Evolutionary conservation across 2,888 invertebrate species (phyloP), one percentile per base, ranked within the genome.

Genomic region (Notodonta dromedarius): DNA sequence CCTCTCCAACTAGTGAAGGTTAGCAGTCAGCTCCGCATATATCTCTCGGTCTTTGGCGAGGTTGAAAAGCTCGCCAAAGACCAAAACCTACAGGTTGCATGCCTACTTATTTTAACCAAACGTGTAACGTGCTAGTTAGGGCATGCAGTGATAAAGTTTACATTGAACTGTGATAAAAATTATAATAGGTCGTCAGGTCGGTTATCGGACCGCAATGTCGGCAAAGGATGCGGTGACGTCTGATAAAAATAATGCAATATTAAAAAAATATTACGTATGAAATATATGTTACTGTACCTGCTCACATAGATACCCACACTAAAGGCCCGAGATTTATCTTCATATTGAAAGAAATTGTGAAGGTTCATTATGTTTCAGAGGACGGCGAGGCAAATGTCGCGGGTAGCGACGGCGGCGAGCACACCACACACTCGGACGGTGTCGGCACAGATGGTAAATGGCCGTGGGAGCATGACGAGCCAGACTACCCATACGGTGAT

Each of bases 401-500:
- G 24, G 59, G 59, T 14, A 67, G 64, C 4, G 61, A 69, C 0
- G 65, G 62, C 5, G 80, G 77, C n/a, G 80, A 81, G 3, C 67
- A 71, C 40, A 73, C 71, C 14, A 56, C 24, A 4, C 48, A 74
- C 9, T 76, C 79, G 16, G 82, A 80, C 58, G 84, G 73, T 32
- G 77, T 66, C 60, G 82, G 74, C 71, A 84, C 83, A n/a, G 90
- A 90, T 69, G 90, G 92, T 93, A 92, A 92, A 85, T 89, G 86
- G 89, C 80, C 76, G 74, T 85, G 84, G 86, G 77, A 70, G 59
- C 71, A 74, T 73, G 93, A 92, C 80, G 89, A 87, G 75, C 75
- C 89, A 56, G 93, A 93, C 83, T 86, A 83, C 78, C 88, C 89
- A 60, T 88, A 90, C 86, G 93, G 88, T 91, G 89, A 88, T 82